phyloP scores from a whole-genome alignment of 2,797 vertebrate species.

The Fistularia commersonii region DNA sequence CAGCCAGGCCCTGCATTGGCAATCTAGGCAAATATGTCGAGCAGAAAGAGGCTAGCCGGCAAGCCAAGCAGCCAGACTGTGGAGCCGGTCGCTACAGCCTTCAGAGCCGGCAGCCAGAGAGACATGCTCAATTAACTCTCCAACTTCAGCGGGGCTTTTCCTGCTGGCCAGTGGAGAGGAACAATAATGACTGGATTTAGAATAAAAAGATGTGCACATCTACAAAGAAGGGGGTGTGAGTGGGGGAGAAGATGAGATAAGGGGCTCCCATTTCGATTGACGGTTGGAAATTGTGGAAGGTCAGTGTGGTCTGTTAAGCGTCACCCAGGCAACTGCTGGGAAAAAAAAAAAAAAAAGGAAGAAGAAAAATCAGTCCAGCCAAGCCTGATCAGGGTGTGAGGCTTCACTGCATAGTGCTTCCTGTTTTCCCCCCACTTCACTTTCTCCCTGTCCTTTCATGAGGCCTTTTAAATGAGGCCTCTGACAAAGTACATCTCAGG shows the following conservation, averaged over 20 bases:
- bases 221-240: conserved; percentile 69
- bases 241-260: conserved; percentile 61
- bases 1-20: conserved; percentile 64
- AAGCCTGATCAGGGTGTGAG: conserved; percentile 56
- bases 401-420: conserved; percentile 48
- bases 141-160: conserved; percentile 77
- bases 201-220: conserved; percentile 81
- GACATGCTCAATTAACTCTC: conserved; percentile 79
- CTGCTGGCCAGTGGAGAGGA: conserved; percentile 78
- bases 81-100: conserved; percentile 53
- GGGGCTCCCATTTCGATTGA: conserved; percentile 76
- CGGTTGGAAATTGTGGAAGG: conserved; percentile 75
- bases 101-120: conserved; percentile 62
- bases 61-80: conserved; percentile 58
- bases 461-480: conserved; percentile 50
- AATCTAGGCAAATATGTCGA: conserved; percentile 74
- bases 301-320: conserved; percentile 70
- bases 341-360: conserved; percentile 44
- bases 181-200: conserved; percentile 80
- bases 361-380: conserved; percentile 46
- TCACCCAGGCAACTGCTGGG: conserved; percentile 67
- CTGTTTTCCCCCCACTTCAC: conserved; percentile 21
- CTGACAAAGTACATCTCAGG: conserved; percentile 42
- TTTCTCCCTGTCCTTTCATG: conserved; percentile 25
- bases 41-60: conserved; percentile 61